phyloP scores from a whole-genome alignment of 1,140 invertebrate genomes.

The Pseudomyrmex dendroicus region DNA sequence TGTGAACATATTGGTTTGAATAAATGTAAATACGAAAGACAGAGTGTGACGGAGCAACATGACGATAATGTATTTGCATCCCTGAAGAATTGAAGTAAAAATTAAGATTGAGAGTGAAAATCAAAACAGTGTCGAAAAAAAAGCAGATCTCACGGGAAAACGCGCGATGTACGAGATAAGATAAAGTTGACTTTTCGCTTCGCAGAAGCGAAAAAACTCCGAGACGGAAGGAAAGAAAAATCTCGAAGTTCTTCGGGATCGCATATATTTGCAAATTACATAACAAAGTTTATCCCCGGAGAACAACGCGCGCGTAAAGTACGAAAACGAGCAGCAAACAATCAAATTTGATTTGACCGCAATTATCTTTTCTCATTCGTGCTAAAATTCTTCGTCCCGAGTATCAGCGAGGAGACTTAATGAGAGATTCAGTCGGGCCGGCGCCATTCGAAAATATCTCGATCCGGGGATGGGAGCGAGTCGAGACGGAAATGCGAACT shows the following conservation, averaged over 20 bases:
- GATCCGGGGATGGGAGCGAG: neutral
- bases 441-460: constrained; percentile 42
- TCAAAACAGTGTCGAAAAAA: neutral
- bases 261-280: neutral
- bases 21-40: too few relatives aligned
- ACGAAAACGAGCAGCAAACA: neutral
- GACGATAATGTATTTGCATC: too few relatives aligned
- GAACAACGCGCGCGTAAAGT: neutral
- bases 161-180: neutral
- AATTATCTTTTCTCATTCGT: neutral
- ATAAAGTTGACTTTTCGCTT: constrained; percentile 19
- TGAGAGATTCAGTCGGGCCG: neutral
- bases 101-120: constrained; percentile 5
- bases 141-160: neutral
- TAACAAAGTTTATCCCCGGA: neutral
- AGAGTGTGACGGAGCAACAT: too few relatives aligned
- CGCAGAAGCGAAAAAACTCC: too few relatives aligned
- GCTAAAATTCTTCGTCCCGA: neutral
- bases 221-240: neutral
- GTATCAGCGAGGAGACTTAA: constrained; percentile 12
- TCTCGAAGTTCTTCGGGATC: neutral
- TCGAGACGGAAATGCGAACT: constrained; percentile 34
- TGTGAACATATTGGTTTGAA: too few relatives aligned
- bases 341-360: neutral
- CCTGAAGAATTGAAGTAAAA: neutral